phyloP scores from a whole-genome alignment of 2,888 invertebrate species.

The Pardosa pseudoannulata region DNA sequence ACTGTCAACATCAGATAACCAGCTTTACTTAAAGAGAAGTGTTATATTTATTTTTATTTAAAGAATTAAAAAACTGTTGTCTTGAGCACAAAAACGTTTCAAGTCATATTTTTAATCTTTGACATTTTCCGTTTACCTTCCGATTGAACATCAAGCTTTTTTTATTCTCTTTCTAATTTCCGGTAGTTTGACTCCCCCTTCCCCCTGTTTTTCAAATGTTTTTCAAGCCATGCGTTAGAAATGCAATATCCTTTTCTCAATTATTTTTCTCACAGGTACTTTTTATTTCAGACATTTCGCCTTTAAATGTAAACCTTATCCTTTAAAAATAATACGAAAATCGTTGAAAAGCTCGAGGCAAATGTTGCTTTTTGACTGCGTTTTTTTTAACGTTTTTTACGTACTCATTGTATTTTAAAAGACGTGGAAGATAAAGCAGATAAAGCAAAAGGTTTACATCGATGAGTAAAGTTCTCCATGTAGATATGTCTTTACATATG shows the following conservation, averaged over 20 bases:
- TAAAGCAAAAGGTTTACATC: neutral
- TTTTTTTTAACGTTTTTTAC: neutral
- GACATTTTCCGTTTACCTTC: constrained; percentile 6
- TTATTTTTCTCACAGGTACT: neutral
- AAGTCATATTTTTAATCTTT: constrained; percentile 6
- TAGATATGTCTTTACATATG: too few relatives aligned
- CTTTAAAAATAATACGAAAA: neutral
- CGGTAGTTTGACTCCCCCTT: neutral
- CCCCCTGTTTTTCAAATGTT: neutral
- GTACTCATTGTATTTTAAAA: neutral
- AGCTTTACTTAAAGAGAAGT: too few relatives aligned
- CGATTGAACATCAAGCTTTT: neutral
- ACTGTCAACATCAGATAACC: too few relatives aligned
- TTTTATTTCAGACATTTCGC: neutral
- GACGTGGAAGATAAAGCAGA: neutral
- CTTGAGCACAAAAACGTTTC: neutral
- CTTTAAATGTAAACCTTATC: neutral
- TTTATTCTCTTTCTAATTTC: neutral
- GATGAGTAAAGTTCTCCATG: too few relatives aligned
- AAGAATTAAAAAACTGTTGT: neutral
- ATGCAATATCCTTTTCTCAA: neutral
- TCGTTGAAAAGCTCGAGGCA: neutral
- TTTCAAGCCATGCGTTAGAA: neutral
- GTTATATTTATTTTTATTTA: neutral
- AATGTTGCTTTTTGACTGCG: neutral